A percentile compares a stretch with the other conserved stretches of the same genome.
These are phyloP conservation scores for Anguilla megastoma DNA, from an alignment of 2,797 vertebrate species.

Conservation along the genomic window DNA sequence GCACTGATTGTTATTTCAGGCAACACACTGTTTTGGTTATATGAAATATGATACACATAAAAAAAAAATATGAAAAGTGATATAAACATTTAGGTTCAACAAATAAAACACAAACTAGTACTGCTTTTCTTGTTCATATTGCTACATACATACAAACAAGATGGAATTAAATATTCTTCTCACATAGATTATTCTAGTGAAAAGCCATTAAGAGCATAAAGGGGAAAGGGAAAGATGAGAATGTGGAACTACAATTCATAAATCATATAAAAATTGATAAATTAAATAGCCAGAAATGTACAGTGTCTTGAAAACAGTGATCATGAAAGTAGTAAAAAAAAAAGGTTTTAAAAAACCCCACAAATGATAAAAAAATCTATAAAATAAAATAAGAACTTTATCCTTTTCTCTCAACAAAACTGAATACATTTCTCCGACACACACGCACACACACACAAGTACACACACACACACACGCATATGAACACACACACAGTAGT, in stretches of 20 bases:
- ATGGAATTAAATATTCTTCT: background rate
- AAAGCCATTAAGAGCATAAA: background rate
- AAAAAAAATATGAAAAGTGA: background rate
- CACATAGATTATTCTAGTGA: background rate
- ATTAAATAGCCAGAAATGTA: conserved; percentile 5
- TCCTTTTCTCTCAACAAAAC: background rate
- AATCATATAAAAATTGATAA: conserved; percentile 11
- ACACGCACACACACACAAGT: background rate
- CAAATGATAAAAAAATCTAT: background rate
- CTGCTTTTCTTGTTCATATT: background rate
- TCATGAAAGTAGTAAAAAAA: background rate
- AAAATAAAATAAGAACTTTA: background rate
- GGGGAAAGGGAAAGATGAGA: background rate
- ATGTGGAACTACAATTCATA: conserved; percentile 18
- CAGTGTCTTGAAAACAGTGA: conserved; percentile 8
- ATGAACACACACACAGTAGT: background rate
- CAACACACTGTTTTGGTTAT: no score
- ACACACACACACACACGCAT: background rate
- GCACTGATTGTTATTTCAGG: no score
- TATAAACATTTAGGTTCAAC: background rate
- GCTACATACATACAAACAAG: background rate
- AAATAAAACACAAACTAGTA: background rate
- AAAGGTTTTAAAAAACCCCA: background rate
- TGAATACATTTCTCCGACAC: background rate
- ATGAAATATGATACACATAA: no score